These are phyloP conservation scores for Lasioglossum oenotherae DNA, from an alignment of 2,888 invertebrate species.

Conservation along the genomic window DNA sequence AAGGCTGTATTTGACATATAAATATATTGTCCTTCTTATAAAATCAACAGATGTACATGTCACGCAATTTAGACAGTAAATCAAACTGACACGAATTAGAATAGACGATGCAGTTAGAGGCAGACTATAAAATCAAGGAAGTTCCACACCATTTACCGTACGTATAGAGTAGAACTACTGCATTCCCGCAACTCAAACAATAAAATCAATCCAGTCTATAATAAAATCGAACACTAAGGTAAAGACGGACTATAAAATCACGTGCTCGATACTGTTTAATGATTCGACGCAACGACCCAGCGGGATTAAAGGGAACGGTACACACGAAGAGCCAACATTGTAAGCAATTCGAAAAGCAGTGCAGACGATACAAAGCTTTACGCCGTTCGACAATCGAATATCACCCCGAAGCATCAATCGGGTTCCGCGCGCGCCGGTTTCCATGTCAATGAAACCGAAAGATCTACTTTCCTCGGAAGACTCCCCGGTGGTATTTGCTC, in stretches of 20 bases:
- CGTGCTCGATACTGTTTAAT: background rate
- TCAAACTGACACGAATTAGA: background rate
- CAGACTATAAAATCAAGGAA: background rate
- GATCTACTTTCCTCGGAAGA: slow-evolving; percentile 4
- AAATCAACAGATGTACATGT: background rate
- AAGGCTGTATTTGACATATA: too few relatives aligned
- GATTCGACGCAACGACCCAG: background rate
- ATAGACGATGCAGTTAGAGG: background rate
- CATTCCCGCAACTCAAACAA: background rate
- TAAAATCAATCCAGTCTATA: background rate
- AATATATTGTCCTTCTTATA: background rate
- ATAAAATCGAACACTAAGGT: background rate
- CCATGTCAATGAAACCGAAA: background rate
- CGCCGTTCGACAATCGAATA: background rate
- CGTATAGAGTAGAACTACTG: background rate
- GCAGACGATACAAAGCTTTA: background rate
- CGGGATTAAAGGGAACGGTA: background rate
- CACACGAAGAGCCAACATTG: background rate
- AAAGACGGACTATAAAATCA: background rate
- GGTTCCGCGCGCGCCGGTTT: too few relatives aligned
- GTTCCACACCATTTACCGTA: background rate
- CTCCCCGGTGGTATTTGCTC: slow-evolving; percentile 10
- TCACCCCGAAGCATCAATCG: background rate
- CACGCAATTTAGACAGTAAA: background rate
- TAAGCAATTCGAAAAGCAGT: background rate